Base-by-base conservation (phyloP, 2,888 invertebrate species). In the Aleiodes alternator region DNA sequence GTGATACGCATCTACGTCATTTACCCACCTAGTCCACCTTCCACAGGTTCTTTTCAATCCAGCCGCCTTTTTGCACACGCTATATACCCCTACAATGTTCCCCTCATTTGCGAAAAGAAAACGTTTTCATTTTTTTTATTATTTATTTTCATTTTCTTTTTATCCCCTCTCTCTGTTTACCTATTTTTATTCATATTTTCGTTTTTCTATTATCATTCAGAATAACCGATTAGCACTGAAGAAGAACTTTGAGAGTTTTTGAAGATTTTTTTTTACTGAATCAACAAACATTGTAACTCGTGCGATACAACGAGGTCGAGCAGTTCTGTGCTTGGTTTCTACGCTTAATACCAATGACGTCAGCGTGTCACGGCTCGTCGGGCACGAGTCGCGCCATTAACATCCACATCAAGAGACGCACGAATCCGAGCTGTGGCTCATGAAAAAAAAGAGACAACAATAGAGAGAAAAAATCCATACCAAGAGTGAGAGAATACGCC, bases 361-460 rank as follows among this genome's bases (percentile, higher is more conserved):
- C 87, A 88, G 43, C 77, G 84, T 86, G 87, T 87, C 87, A 88
- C 86, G 88, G 83, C 87, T 88, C 83, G 88, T 75, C 83, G 87
- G 77, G 76, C 87, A 87, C 84, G 84, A 84, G 85, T 86, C 84
- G 84, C 87, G 86, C 84, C 86, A 87, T 87, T 87, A 88, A 83
- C 83, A 82, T 87, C 80, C 74, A 79, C 77, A 61, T 50, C 59
- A 53, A 56, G 9, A 64, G 68, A 69, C 68, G 43, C 66, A 76
- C 73, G 51, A 55, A 71, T 75, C 70, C 23, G 57, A 57, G 57
- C 51, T 34, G 6, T 68, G 73, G 70, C 50, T 55, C 68, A 73
- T 75, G 71, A 73, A 59, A 72, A 70, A 75, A 57, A 34, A 34
- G 34, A 76, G 38, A 66, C 69, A 34, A 53, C 57, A 70, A 66